phyloP scores from a whole-genome alignment of 2,888 invertebrate species.

The Nudaria mundana region DNA sequence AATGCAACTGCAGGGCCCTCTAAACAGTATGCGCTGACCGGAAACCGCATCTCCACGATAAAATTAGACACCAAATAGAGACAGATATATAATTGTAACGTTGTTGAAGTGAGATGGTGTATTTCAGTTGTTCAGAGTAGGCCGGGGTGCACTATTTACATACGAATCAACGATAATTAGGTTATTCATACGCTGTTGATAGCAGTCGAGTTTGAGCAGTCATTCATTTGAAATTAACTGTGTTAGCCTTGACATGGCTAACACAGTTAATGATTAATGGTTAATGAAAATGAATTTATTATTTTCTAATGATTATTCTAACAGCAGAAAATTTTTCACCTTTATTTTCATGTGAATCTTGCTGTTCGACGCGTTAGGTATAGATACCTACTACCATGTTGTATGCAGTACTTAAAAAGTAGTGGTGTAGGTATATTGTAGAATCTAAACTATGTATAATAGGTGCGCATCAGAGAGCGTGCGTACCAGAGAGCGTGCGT shows the following conservation, averaged over 20 bases:
- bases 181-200: conserved; percentile 38
- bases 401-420: too few species aligned
- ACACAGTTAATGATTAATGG: too few species aligned
- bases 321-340: too few species aligned
- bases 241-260: conserved; percentile 5
- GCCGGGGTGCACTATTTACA: conserved; percentile 37
- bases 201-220: conserved; percentile 24
- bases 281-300: too few species aligned
- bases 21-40: conserved; percentile 54
- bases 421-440: too few species aligned
- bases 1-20: conserved; percentile 43
- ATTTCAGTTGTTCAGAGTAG: conserved; percentile 35
- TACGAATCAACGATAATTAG: conserved; percentile 45
- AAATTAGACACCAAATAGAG: conserved; percentile 65
- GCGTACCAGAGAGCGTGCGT: too few species aligned
- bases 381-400: too few species aligned
- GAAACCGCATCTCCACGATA: conserved; percentile 68
- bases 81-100: conserved; percentile 44
- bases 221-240: conserved; percentile 15
- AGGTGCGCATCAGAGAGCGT: too few species aligned
- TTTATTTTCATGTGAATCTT: too few species aligned
- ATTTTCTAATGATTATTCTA: too few species aligned
- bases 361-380: too few species aligned
- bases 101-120: conserved; percentile 38
- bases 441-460: too few species aligned